Evolutionary conservation across 1,140 invertebrate genomes (phyloP), one percentile per base, ranked within the genome.

Genomic region (Drosophila grimshawi): DNA sequence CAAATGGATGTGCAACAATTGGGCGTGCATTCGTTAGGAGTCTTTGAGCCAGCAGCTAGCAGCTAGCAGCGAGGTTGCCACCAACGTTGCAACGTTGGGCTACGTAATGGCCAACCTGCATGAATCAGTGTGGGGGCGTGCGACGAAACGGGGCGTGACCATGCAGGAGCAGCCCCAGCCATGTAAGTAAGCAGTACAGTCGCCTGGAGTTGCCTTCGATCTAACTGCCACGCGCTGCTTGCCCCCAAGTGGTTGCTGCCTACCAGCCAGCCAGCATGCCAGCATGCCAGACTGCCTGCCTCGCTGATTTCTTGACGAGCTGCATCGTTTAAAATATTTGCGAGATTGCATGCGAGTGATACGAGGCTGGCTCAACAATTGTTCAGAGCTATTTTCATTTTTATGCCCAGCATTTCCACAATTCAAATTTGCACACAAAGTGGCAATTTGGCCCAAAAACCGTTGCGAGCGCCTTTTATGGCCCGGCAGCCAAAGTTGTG

Each of bases 1-100:
- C 86, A 77, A 83, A n/a, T 83, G 80, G 77, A 91, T 89, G 90
- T 92, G 90, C 90, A 91, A 92, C 90, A 92, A 90, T 91, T 91
- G 90, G 90, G 90, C 90, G 90, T 91, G 83, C 90, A 90, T 90
- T 91, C 77, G 78, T 85, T 89, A 79, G 78, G 41, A 72, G 68
- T 32, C 10, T 10, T 11, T 11, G 7, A 46, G 57, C 11, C 56
- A 45, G 67, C 10, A 62, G 67, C 56, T 57, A 57, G 39, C 3
- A 41, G 39, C 39, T 43, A n/a, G 39, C 39, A 10, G 10, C n/a
- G 39, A 3, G 39, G 67, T 60, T 91, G 80, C 90, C 82, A 91
- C 81, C 89, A 89, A 86, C 89, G 81, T 81, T 67, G 89, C 33
- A 33, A 33, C 33, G 33, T 33, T 33, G 69, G 41, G 55, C n/a